These are phyloP conservation scores for Chunga burmeisteri DNA, from an alignment of 2,113 vertebrate species.

Conservation along the genomic window DNA sequence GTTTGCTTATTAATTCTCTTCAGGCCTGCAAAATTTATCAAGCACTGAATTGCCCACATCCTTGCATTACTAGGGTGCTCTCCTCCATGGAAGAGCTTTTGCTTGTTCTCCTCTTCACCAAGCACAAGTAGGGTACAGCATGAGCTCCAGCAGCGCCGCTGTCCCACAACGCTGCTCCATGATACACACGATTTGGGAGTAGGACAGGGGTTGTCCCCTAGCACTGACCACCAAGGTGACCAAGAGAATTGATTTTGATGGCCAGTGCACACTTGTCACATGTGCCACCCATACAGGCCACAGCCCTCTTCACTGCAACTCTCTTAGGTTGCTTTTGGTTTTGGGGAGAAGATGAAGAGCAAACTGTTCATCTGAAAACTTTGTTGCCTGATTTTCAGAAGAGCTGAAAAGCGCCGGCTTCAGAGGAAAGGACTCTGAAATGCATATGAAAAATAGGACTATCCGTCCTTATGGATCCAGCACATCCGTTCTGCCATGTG, in stretches of 20 bases:
- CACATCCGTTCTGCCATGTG: neutral
- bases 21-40: neutral
- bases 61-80: neutral
- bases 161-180: accelerated
- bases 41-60: neutral
- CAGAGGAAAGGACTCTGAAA: neutral
- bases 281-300: neutral
- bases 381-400: neutral
- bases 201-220: too few relatives aligned
- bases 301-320: neutral
- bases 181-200: accelerated
- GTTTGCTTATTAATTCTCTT: neutral
- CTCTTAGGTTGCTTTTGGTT: neutral
- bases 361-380: neutral
- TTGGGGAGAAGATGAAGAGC: neutral
- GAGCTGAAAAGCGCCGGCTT: neutral
- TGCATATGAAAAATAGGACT: neutral
- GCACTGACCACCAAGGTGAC: neutral
- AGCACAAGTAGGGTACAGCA: neutral
- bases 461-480: neutral
- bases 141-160: neutral
- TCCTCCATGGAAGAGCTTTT: neutral
- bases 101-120: neutral
- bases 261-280: neutral
- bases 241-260: neutral